phyloP scores from a whole-genome alignment of 2,888 invertebrate genomes.

The Coelogynopora nodosa region DNA sequence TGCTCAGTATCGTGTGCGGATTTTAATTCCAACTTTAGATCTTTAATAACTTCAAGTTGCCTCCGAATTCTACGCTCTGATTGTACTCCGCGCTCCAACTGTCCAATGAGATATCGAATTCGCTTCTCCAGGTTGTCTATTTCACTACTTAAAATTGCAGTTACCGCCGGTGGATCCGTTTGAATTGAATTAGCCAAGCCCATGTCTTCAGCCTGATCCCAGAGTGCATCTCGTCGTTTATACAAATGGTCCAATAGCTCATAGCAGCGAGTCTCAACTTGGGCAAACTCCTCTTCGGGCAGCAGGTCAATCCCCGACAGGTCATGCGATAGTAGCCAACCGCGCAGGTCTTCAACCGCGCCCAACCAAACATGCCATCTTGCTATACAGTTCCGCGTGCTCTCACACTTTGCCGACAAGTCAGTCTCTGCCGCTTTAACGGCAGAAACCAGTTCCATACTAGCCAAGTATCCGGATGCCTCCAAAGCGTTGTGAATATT shows the following conservation, averaged over 20 bases:
- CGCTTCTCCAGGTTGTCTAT: neutral
- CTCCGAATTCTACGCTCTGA: neutral
- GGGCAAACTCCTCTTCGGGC: neutral
- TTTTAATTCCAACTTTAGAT: neutral
- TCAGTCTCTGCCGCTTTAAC: neutral
- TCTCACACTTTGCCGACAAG: neutral
- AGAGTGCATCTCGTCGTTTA: neutral
- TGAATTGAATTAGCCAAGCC: neutral
- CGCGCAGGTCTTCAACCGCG: neutral
- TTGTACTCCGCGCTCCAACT: neutral
- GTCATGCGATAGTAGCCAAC: neutral
- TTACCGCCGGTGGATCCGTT: neutral
- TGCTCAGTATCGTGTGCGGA: neutral
- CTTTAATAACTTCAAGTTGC: neutral
- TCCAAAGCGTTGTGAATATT: neutral
- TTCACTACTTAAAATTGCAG: neutral
- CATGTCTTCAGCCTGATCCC: neutral
- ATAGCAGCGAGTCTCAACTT: neutral
- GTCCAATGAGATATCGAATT: neutral
- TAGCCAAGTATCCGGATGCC: neutral
- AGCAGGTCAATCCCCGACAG: neutral
- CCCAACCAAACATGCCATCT: neutral
- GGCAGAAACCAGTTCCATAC: neutral
- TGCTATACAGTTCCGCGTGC: neutral
- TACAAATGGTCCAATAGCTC: neutral